Conservation (phyloP, 2,113 vertebrate genomes). For the Irena cyanogastra region DNA sequence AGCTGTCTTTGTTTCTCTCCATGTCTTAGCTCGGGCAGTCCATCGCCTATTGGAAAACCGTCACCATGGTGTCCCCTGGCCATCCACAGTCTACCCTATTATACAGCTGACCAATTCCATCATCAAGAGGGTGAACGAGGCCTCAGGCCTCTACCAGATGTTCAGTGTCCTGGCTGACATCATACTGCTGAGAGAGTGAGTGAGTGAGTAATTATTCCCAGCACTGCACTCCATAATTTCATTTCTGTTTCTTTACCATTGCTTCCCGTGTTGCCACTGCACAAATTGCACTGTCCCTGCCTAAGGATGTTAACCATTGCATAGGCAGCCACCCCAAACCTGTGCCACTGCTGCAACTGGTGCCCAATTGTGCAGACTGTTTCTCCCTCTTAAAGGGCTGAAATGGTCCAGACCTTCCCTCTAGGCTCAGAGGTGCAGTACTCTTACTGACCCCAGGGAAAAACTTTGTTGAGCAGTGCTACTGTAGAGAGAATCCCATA, state of each 20-base stretch:
- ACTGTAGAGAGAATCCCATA: background rate
- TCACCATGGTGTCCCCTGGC: slow-evolving; percentile 86
- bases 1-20: background rate
- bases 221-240: background rate
- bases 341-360: background rate
- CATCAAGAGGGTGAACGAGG: slow-evolving; percentile 87
- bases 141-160: slow-evolving; percentile 96
- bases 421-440: background rate
- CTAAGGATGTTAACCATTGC: rapidly evolving
- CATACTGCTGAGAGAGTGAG: slow-evolving; percentile 89
- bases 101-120: slow-evolving; percentile 86
- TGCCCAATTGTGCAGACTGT: background rate
- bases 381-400: background rate
- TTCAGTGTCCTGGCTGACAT: slow-evolving; percentile 90
- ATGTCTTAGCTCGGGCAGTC: slow-evolving; percentile 78
- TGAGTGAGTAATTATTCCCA: slow-evolving; percentile 78
- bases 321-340: background rate
- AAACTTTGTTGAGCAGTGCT: background rate
- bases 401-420: background rate
- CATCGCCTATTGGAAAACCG: slow-evolving; percentile 87
- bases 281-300: background rate
- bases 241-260: background rate
- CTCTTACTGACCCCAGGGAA: background rate
- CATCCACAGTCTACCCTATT: slow-evolving; percentile 68
- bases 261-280: background rate